Conservation (phyloP, 2,113 vertebrate species). For the Actenoides hombroni region DNA sequence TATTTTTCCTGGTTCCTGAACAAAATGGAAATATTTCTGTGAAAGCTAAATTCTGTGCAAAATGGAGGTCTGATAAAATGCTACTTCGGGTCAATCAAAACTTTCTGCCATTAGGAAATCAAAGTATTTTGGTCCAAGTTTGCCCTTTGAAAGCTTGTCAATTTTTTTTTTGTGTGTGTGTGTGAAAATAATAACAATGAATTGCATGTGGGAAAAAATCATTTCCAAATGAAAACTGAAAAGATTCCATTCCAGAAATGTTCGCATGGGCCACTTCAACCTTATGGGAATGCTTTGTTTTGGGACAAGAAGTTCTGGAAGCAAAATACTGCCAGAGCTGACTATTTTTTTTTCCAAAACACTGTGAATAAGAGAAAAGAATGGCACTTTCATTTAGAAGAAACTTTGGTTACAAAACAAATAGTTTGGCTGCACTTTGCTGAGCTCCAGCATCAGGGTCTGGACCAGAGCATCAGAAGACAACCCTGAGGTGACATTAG, state of each 20-base stretch:
- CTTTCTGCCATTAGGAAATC: slow-evolving; percentile 24
- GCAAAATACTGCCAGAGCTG: not conserved
- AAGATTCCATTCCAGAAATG: slow-evolving; percentile 18
- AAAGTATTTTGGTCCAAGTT: not conserved
- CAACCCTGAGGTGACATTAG: not conserved
- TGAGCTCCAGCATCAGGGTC: not conserved
- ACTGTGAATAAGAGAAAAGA: not conserved
- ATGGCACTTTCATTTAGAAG: not conserved
- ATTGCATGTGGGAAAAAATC: slow-evolving; percentile 37
- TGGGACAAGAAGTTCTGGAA: slow-evolving; percentile 45
- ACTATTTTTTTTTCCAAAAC: not conserved
- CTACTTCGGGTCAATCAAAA: not conserved
- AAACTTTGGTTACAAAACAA: not conserved
- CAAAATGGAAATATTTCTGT: not conserved
- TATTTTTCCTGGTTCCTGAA: not conserved
- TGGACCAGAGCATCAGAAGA: not conserved
- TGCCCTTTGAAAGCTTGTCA: slow-evolving; percentile 18
- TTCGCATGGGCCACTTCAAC: slow-evolving; percentile 34
- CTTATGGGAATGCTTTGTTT: slow-evolving; percentile 58
- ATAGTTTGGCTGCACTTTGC: not conserved
- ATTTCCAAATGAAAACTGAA: slow-evolving; percentile 50
- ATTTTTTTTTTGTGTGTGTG: not conserved
- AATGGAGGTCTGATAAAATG: not conserved
- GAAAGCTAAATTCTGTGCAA: not conserved
- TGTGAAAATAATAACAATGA: slow-evolving; percentile 36